Base-by-base conservation (phyloP, 1,140 invertebrate genomes). In the Drosophila ambigua region DNA sequence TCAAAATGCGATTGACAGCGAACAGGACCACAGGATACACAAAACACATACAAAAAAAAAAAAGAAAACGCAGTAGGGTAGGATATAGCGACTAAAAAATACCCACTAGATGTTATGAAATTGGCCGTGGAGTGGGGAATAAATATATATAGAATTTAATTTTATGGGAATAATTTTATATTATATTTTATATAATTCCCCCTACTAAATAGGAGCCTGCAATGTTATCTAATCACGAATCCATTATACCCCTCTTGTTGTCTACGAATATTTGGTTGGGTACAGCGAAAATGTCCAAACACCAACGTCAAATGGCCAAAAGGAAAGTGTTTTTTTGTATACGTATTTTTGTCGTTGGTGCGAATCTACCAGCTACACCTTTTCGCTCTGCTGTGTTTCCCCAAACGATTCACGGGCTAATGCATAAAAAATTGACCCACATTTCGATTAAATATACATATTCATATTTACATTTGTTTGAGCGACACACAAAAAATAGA, bases 371-470 rank as follows among this genome's bases (percentile, higher is more conserved):
- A 39, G 59, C 66, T 44, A 20, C 43, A 49, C 24, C 31, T 31
- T 31, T 43, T 41, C 4, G 53, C 45, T 69, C 60, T 65, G 31
- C 23, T 31, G 31, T 55, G 16, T 64, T 41, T 73, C 39, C 31
- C 35, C 41, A 55, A 68, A 39, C 72, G 58, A 59, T 62, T 58
- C 35, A 2, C 13, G 35, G 35, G 62, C 58, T 84, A 84, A 81
- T 81, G 77, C 74, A 82, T 79, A 88, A 81, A 87, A 78, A 87
- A 87, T 82, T 82, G 75, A 87, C 78, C 78, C 75, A 87, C 49
- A 72, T 88, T 88, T 76, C 46, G 65, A 78, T 78, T 65, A 85
- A 85, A 87, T 78, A 78, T 87, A 75, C 58, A 82, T 87, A 81
- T 84, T 66, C 72, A 81, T 81, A 67, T 85, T 78, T 78, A 75